These are phyloP conservation scores for Subacronicta megacephala DNA, from an alignment of 2,888 invertebrate species.

Conservation along the genomic window DNA sequence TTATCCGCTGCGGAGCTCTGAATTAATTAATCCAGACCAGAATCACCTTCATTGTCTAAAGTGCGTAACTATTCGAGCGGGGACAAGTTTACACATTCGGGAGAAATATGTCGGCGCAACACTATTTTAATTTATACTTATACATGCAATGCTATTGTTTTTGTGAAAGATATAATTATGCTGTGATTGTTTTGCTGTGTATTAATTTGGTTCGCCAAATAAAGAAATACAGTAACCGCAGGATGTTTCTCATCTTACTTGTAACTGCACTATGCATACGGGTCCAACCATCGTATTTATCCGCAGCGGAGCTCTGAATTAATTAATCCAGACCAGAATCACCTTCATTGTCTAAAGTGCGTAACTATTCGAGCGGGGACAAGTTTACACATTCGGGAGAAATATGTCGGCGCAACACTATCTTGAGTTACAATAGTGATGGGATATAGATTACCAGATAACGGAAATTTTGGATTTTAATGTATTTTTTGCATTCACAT, in stretches of 20 bases:
- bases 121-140: too few species aligned
- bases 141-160: too few species aligned
- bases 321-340: conserved; percentile 60
- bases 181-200: too few species aligned
- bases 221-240: too few species aligned
- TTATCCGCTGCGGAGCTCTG: conserved; percentile 47
- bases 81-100: conserved; percentile 57
- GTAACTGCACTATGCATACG: conserved; percentile 44
- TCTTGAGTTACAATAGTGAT: conserved; percentile 35
- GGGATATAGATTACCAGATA: conserved; percentile 13
- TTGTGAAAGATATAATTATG: too few species aligned
- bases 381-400: conserved; percentile 57
- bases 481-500: too few species aligned
- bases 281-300: conserved; percentile 38
- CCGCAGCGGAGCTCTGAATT: conserved; percentile 52
- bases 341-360: conserved; percentile 60
- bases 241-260: rapidly evolving
- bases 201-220: too few species aligned
- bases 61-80: conserved; percentile 58
- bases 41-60: conserved; percentile 60
- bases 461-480: not conserved
- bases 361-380: conserved; percentile 57
- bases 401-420: conserved; percentile 51
- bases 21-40: conserved; percentile 61
- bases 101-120: conserved; percentile 52